Evolutionary conservation across 2,113 vertebrate species (phyloP).

Genomic region (Microcebus lehilahytsara): DNA sequence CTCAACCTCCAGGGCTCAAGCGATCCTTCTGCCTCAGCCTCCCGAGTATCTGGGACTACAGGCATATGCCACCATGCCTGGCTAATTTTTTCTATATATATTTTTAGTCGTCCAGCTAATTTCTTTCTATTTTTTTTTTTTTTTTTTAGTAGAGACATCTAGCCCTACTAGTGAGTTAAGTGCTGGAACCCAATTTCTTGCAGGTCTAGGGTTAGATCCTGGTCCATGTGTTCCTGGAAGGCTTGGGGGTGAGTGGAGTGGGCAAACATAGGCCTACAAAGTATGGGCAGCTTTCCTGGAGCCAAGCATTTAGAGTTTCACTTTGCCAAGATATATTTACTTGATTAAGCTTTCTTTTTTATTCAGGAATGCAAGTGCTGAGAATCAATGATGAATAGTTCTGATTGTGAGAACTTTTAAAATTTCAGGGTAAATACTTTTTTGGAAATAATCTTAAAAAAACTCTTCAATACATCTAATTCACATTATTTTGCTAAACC

Average conservation of each 20-base stretch:
- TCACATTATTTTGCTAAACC: background rate
- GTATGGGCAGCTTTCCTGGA: background rate
- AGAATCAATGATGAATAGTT: background rate
- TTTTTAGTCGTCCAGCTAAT: too few species aligned
- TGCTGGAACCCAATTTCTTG: background rate
- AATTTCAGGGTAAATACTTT: background rate
- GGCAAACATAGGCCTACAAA: fast-evolving
- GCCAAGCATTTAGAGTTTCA: background rate
- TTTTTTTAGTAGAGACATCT: background rate
- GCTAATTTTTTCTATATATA: too few species aligned
- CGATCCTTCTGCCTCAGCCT: too few species aligned
- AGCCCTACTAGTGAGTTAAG: background rate
- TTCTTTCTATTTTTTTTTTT: too few species aligned
- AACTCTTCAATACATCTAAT: background rate
- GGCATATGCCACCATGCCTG: too few species aligned
- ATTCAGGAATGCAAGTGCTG: background rate
- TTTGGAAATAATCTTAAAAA: background rate
- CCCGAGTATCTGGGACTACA: too few species aligned
- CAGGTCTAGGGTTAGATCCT: background rate
- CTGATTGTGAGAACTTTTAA: background rate
- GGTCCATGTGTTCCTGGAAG: background rate
- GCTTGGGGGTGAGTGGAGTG: background rate
- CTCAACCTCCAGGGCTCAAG: too few species aligned
- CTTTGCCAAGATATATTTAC: background rate
- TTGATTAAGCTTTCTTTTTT: background rate